Base-by-base conservation (phyloP, 2,888 invertebrate genomes). In the Cynaeus angustus region DNA sequence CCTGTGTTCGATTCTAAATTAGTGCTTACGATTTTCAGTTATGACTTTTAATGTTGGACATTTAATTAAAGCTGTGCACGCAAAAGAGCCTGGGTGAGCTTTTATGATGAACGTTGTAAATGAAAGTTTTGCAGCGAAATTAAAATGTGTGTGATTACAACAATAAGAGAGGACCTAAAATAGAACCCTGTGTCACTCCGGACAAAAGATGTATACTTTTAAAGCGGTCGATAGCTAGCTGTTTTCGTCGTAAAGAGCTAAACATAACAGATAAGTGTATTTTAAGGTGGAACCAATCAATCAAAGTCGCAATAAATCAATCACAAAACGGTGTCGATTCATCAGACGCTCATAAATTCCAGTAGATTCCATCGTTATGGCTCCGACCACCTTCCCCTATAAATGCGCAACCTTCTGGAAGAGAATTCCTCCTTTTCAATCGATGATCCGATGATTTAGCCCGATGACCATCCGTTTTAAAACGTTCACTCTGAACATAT, bases 261-360 rank as follows among this genome's bases (percentile, higher is more conserved):
- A 53, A 53, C 33, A 33, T 9, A 33, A 64, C 70, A 69, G 66
- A 73, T 73, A 64, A 73, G 67, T 71, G 73, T 66, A 70, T 70
- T 76, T 75, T 62, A 75, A 78, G 79, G 77, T 78, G 74, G 66
- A 73, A 74, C 72, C 75, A 75, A 83, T 83, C 83, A 81, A 82
- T 84, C 84, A 83, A 81, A 79, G 83, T 84, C 83, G 75, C 81
- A 82, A 83, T 83, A 84, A 83, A 83, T 83, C 83, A 83, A 82
- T 83, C 81, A 81, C 75, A 77, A 75, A 77, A 71, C 78, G 72
- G 69, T 77, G 79, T 79, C 77, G 78, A 78, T 79, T 80, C 81
- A 81, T 81, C 78, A 78, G 73, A 75, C 74, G 77, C 78, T 80
- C 80, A 82, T 82, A 82, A 82, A 82, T 82, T 81, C 76, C 76